Percentiles rank a stretch among this genome's conserved stretches.
Evolutionary conservation across 23 tunicate species (phyloP).

Genomic region (Halocynthia aurantium): DNA sequence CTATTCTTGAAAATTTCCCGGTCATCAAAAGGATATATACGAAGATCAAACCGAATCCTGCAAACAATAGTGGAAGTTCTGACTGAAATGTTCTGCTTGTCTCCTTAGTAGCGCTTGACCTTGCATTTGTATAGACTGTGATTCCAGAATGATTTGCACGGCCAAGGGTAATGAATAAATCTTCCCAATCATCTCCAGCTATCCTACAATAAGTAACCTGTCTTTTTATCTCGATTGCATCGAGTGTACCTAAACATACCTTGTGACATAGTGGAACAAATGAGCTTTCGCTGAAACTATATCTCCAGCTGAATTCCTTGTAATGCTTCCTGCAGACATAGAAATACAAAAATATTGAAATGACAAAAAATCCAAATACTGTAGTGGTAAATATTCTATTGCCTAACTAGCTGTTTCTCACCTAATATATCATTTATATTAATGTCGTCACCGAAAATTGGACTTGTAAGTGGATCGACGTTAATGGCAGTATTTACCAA

Average conservation of each 20-base stretch:
- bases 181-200: conserved; percentile 1
- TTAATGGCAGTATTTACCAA: background rate
- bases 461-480: conserved; percentile 12
- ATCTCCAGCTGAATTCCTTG: background rate
- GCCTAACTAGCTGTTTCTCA: background rate
- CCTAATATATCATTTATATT: conserved; percentile 5
- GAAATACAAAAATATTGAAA: background rate
- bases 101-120: conserved; percentile 3
- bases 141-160: background rate
- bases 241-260: background rate
- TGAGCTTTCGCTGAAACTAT: conserved; percentile 12
- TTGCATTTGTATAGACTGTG: conserved; percentile 7
- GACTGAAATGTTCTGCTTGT: background rate
- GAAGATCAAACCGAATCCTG: conserved; percentile 15
- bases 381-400: background rate
- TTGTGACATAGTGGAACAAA: conserved; percentile 6
- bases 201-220: background rate
- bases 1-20: conserved; percentile 5
- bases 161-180: background rate
- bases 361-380: background rate
- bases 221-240: background rate
- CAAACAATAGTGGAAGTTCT: conserved; percentile 18
- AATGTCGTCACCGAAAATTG: conserved; percentile 12
- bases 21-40: conserved; percentile 5
- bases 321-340: background rate